Evolutionary conservation across 2,888 invertebrate genomes (phyloP), one percentile per base, ranked within the genome.

Genomic region (Scaptomyza flava): DNA sequence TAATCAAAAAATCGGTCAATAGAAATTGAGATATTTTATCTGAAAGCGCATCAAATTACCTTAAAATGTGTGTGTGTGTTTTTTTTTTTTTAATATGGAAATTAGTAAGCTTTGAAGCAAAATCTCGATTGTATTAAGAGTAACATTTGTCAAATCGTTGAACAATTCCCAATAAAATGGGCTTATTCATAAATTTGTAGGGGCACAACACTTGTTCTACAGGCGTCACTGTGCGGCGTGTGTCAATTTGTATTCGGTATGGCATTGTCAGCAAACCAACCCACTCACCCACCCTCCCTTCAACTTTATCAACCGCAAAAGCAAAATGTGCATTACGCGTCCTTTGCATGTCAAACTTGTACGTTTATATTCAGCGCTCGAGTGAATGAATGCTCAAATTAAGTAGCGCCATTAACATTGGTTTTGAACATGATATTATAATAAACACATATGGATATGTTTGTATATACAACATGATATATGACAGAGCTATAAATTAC

Each of bases 241-340:
- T 65, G 57, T 57, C 60, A 58, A 60, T 72, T 62, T 54, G 68
- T 42, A 54, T 43, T 47, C 12, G 41, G 36, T 6, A 27, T 27
- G 27, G 27, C 27, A 27, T 27, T 27, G 27, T 27, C 70, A 68
- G 50, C 45, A 41, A 14, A 7, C 53, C 6, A 31, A 33, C 14
- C 34, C 43, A n/a, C 23, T 0, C 14, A 14, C 17, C 30, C 14
- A 14, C 17, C 30, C 5, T 6, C 50, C 12, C 2, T 20, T 27
- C 14, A n/a, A n/a, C 38, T 9, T 2, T 3, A 9, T 17, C 9
- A 17, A 27, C 6, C 3, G 12, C n/a, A 6, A 9, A n/a, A 17
- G 43, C 33, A 34, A 33, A 51, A 54, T 58, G 43, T 65, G 59
- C 52, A 52, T 36, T 52, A 45, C 14, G 45, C 41, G 38, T 42